Percentiles rank a stretch among this genome's conserved stretches.
These are phyloP conservation scores for Pygoscelis adeliae DNA, from an alignment of 2,113 vertebrate species.

Conservation along the genomic window DNA sequence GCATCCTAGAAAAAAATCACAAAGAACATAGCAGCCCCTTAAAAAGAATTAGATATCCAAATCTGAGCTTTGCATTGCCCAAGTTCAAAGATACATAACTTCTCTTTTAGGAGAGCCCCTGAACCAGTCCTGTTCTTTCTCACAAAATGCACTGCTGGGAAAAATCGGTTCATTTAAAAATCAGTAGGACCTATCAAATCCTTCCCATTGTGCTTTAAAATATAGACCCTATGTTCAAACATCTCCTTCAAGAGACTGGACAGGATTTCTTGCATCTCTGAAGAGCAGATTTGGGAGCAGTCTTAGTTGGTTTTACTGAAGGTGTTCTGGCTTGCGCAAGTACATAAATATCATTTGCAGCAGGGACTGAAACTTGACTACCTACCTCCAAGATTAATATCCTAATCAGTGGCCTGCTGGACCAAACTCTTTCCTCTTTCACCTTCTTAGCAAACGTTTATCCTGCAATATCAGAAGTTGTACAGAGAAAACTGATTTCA, in stretches of 20 bases:
- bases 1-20: not conserved
- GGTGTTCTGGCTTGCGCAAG: not conserved
- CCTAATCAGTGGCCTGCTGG: not conserved
- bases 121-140: not conserved
- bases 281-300: not conserved
- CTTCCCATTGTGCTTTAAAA: not conserved
- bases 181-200: not conserved
- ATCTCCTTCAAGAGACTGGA: not conserved
- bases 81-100: not conserved
- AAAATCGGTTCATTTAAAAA: not conserved
- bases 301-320: not conserved
- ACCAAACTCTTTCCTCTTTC: not conserved
- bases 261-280: not conserved
- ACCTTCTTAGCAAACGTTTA: not conserved
- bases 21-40: not conserved
- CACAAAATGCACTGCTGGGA: not conserved
- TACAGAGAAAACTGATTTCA: not conserved
- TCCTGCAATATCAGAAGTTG: not conserved
- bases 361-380: not conserved
- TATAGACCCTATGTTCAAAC: not conserved
- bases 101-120: not conserved
- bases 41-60: not conserved
- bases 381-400: not conserved
- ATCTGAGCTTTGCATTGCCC: not conserved
- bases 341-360: not conserved